Percentiles rank a stretch among this genome's conserved stretches.
phyloP scores from a whole-genome alignment of 1,140 invertebrate genomes.

The Sinella curviseta region DNA sequence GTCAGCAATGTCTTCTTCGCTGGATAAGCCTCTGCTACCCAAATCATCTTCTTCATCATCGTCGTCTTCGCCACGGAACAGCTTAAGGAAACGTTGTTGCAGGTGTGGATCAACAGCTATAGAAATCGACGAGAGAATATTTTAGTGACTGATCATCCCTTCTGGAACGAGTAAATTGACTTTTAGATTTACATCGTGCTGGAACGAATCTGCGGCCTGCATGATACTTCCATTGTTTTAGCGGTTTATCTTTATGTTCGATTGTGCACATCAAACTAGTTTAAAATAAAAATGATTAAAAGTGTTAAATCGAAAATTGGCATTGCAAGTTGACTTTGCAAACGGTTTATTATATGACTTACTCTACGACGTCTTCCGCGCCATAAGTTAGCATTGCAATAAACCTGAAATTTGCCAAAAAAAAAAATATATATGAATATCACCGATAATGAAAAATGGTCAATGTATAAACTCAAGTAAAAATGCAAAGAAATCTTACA shows the following conservation, averaged over 20 bases:
- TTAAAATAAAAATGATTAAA: not conserved
- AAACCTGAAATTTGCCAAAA: no score
- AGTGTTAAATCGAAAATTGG: no score
- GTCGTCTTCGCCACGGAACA: not conserved
- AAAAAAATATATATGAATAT: no score
- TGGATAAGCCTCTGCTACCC: not conserved
- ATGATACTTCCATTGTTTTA: not conserved
- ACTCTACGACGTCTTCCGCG: not conserved
- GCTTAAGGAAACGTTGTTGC: not conserved
- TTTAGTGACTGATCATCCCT: not conserved
- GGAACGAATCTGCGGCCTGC: not conserved
- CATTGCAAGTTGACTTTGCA: no score
- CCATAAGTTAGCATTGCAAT: not conserved
- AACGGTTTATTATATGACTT: conserved; percentile 1
- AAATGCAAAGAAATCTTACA: not conserved
- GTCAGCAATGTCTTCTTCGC: not conserved
- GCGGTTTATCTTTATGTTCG: not conserved
- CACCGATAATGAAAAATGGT: no score
- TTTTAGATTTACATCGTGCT: not conserved
- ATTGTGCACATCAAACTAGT: not conserved
- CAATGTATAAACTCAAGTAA: not conserved
- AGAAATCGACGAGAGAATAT: not conserved
- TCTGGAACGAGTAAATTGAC: not conserved
- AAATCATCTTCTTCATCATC: not conserved
- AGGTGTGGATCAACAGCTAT: conserved; percentile 5